phyloP scores from a whole-genome alignment of 2,888 invertebrate genomes.

The Phyto melanocephala region DNA sequence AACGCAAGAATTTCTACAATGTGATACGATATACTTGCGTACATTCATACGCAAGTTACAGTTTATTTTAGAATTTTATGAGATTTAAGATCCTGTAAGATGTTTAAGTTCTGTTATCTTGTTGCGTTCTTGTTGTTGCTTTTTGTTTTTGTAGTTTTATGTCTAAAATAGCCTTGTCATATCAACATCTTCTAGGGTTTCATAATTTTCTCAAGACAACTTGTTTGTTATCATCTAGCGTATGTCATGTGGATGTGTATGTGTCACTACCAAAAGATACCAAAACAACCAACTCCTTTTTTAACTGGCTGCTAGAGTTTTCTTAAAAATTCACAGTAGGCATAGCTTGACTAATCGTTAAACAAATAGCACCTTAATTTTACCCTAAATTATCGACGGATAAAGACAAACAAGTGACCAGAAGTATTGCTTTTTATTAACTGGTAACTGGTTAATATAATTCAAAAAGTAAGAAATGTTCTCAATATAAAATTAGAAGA shows the following conservation, averaged over 20 bases:
- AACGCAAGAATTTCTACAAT: slow-evolving; percentile 16
- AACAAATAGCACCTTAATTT: too few species aligned
- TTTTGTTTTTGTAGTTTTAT: slow-evolving; percentile 33
- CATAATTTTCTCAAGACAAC: slow-evolving; percentile 62
- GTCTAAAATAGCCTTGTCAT: slow-evolving; percentile 65
- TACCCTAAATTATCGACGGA: too few species aligned
- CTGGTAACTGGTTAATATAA: too few species aligned
- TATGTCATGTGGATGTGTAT: slow-evolving; percentile 18
- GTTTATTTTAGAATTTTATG: slow-evolving; percentile 26
- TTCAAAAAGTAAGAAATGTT: too few species aligned
- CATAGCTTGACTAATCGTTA: background rate
- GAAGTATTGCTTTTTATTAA: too few species aligned
- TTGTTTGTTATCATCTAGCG: slow-evolving; percentile 4
- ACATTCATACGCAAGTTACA: background rate
- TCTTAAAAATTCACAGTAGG: background rate
- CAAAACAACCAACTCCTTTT: slow-evolving; percentile 17
- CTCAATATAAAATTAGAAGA: too few species aligned
- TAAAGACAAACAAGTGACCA: too few species aligned
- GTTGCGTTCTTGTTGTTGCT: background rate
- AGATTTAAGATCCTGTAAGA: slow-evolving; percentile 47
- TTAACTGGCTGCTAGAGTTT: background rate
- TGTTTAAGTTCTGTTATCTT: slow-evolving; percentile 4
- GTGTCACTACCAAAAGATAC: background rate
- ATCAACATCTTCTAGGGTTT: slow-evolving; percentile 68
- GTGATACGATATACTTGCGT: background rate